A percentile compares a stretch with the other conserved stretches of the same genome.
Conservation (phyloP, 1,140 invertebrate genomes). For the Archivesica marissinica region DNA sequence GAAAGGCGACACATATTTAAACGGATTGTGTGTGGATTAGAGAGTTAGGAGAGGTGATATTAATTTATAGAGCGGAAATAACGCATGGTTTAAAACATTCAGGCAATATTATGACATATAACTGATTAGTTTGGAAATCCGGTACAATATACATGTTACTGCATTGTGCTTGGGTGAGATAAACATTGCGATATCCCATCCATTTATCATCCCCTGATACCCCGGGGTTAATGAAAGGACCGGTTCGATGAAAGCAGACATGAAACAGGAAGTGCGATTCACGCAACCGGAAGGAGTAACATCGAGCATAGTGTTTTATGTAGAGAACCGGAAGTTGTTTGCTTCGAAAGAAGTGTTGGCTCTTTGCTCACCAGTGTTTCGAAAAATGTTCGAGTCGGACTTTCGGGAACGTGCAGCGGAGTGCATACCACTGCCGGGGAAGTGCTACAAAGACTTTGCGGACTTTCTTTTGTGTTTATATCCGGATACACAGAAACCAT, state of each 20-base stretch:
- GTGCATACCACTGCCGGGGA: conserved; percentile 62
- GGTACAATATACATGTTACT: no score
- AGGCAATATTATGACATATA: no score
- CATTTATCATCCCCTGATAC: no score
- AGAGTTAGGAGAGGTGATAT: no score
- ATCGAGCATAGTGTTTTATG: conserved; percentile 45
- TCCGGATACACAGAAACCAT: conserved; percentile 52
- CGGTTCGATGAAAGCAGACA: neutral
- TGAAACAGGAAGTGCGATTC: conserved; percentile 23
- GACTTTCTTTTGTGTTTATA: conserved; percentile 68
- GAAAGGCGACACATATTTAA: no score
- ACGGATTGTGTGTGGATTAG: no score
- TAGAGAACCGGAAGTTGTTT: conserved; percentile 47
- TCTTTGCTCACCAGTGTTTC: conserved; percentile 66
- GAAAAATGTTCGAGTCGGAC: conserved; percentile 67
- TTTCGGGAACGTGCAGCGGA: conserved; percentile 63
- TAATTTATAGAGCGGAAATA: no score
- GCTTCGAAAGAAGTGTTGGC: conserved; percentile 57
- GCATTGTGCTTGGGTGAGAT: no score
- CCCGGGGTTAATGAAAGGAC: no score
- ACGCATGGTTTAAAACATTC: no score
- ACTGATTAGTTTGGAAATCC: no score
- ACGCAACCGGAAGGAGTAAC: conserved; percentile 6
- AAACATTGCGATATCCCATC: no score
- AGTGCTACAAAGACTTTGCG: conserved; percentile 62